Conservation (phyloP, 2,888 invertebrate species). For the Zaprionus lineosus region DNA sequence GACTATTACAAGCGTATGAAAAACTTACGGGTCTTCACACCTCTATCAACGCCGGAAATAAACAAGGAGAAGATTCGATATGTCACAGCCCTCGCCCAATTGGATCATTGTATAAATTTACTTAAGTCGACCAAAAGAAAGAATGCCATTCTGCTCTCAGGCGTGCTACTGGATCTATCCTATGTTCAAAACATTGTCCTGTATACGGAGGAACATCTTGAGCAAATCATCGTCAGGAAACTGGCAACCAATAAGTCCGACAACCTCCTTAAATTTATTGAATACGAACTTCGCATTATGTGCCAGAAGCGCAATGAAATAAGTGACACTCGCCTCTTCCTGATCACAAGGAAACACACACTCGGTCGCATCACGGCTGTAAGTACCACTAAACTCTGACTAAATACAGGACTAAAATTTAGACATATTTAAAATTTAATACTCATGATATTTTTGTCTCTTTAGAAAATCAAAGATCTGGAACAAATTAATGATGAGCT, state of each 20-base stretch:
- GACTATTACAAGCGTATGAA: slow-evolving; percentile 72
- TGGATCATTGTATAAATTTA: slow-evolving; percentile 51
- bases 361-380: slow-evolving; percentile 59
- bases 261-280: neutral
- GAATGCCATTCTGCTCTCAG: slow-evolving; percentile 16
- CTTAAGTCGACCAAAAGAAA: slow-evolving; percentile 24
- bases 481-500: slow-evolving; percentile 76
- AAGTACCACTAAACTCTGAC: too few relatives aligned
- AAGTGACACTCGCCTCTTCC: slow-evolving; percentile 56
- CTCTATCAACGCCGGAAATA: neutral
- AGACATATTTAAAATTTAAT: neutral
- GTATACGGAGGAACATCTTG: slow-evolving; percentile 31
- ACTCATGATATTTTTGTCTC: neutral
- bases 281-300: slow-evolving; percentile 45
- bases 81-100: slow-evolving; percentile 7
- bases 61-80: slow-evolving; percentile 32
- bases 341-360: slow-evolving; percentile 70
- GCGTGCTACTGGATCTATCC: slow-evolving; percentile 38
- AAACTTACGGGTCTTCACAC: slow-evolving; percentile 49
- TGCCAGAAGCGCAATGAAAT: slow-evolving; percentile 64
- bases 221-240: neutral
- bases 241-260: slow-evolving; percentile 24
- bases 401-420: neutral
- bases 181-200: slow-evolving; percentile 3
- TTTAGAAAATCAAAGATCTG: slow-evolving; percentile 68